Evolutionary conservation across 30 jellyfish, hydroid and myxozoan genomes (phyloP).

Genomic region (Chironex yamaguchii): DNA sequence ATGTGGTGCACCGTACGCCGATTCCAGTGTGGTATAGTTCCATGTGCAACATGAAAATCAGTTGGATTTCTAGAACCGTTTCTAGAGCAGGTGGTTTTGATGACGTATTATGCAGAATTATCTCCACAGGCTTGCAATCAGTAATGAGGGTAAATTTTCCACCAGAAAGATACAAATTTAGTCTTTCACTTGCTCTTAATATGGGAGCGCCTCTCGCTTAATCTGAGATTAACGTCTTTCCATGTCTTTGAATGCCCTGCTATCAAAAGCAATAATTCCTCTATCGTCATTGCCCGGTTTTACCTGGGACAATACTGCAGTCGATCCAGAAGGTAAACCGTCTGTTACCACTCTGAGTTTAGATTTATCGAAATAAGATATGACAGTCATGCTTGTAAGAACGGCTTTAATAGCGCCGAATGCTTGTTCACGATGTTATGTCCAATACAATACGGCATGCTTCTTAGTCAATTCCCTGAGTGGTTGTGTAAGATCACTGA

Average conservation of each 20-base stretch:
- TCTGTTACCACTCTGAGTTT: too few species aligned
- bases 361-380: slow-evolving; percentile 27
- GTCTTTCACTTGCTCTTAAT: slow-evolving; percentile 5
- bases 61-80: too few species aligned
- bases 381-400: slow-evolving; percentile 12
- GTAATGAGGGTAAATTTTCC: slow-evolving; percentile 1
- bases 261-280: not conserved
- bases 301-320: slow-evolving; percentile 16
- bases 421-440: too few species aligned
- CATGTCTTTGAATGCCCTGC: slow-evolving; percentile 3
- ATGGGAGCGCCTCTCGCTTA: slow-evolving; percentile 13
- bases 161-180: slow-evolving; percentile 6
- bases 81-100: not conserved
- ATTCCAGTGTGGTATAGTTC: too few species aligned
- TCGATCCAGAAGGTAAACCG: slow-evolving; percentile 1
- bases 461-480: slow-evolving; percentile 17
- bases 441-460: not conserved
- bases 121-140: slow-evolving; percentile 18
- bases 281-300: slow-evolving; percentile 12
- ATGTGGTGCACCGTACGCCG: too few species aligned
- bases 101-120: not conserved
- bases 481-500: not conserved
- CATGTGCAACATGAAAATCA: too few species aligned
- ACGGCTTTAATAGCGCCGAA: too few species aligned
- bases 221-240: slow-evolving; percentile 14